Evolutionary conservation across 2,113 vertebrate species (phyloP), one percentile per base, ranked within the genome.

Genomic region (Sprattus sprattus): DNA sequence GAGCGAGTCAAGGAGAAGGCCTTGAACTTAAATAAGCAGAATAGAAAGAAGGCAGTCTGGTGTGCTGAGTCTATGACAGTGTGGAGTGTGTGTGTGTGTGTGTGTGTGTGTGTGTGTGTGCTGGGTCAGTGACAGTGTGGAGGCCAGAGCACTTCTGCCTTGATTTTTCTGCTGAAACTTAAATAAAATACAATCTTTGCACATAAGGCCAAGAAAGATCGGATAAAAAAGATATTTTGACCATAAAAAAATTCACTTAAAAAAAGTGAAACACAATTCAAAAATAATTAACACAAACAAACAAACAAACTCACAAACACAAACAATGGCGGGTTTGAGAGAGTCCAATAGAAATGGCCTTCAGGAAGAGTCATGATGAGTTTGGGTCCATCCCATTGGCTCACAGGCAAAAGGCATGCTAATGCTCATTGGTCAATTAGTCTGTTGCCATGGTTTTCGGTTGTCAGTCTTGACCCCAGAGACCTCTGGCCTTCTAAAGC

Each of bases 211-310:
- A 82, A 67, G 6, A n/a, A 13, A 67, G 18, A 25, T n/a, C 87
- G 92, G 71, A 60, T 83, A 81, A 87, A 5, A 52, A 64, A 67
- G 45, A 46, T 20, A 49, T 85, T 39, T 60, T 80, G 81, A 88
- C 75, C 87, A 86, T 46, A 78, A 81, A 84, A 83, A 71, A 32
- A 25, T 71, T 71, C 64, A 71, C 64, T 71, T 25, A 71, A 71
- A 71, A 39, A 64, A 71, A 71, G 60, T 39, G 46, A 83, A 83
- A 46, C 64, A 64, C 28, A 32, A 81, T 82, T 91, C 91, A 89
- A 86, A 89, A 89, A 89, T 89, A 86, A 89, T 89, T 87, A 57
- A 45, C 87, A 52, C 90, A 78, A 90, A 90, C 91, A 49, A 82
- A 80, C 32, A 83, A 85, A 85, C 8, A 85, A 49, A 45, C 22